Conservation (phyloP, 1,140 invertebrate species). For the Asbolus verrucosus region DNA sequence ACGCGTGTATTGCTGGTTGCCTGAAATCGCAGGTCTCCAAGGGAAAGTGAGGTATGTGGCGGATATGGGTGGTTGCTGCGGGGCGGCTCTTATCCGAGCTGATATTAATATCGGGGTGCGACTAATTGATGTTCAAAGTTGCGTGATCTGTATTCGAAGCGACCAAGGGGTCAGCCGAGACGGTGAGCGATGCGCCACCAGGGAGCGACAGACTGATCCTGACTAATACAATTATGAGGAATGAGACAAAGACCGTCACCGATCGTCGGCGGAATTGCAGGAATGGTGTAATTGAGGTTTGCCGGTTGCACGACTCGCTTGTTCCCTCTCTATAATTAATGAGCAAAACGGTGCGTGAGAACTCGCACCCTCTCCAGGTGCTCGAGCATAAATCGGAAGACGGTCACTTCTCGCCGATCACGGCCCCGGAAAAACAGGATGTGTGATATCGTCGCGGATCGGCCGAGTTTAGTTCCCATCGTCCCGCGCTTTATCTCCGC, state of each 20-base stretch:
- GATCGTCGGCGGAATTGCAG: conserved; percentile 56
- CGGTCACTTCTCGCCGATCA: conserved; percentile 9
- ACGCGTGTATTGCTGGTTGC: not conserved
- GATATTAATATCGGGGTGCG: conserved; percentile 43
- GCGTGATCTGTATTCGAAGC: conserved; percentile 43
- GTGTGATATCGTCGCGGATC: conserved; percentile 5
- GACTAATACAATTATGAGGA: conserved; percentile 56
- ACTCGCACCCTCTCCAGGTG: conserved; percentile 47
- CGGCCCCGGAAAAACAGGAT: conserved; percentile 6
- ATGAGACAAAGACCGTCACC: conserved; percentile 48
- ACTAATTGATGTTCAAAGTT: conserved; percentile 46
- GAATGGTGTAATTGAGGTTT: conserved; percentile 60
- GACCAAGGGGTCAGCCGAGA: conserved; percentile 41
- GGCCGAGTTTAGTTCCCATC: conserved; percentile 9
- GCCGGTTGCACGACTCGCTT: conserved; percentile 54
- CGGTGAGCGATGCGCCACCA: conserved; percentile 40
- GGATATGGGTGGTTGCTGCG: not conserved
- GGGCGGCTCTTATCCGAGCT: not conserved
- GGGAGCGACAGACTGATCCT: conserved; percentile 51
- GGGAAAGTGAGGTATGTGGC: conserved; percentile 1
- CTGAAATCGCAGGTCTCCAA: too few relatives aligned
- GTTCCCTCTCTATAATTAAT: conserved; percentile 57
- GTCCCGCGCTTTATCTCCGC: conserved; percentile 17
- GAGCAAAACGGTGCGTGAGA: conserved; percentile 57
- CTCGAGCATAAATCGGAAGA: conserved; percentile 9